These are phyloP conservation scores for Maccullochella peelii DNA, from an alignment of 2,113 vertebrate genomes.

Conservation along the genomic window DNA sequence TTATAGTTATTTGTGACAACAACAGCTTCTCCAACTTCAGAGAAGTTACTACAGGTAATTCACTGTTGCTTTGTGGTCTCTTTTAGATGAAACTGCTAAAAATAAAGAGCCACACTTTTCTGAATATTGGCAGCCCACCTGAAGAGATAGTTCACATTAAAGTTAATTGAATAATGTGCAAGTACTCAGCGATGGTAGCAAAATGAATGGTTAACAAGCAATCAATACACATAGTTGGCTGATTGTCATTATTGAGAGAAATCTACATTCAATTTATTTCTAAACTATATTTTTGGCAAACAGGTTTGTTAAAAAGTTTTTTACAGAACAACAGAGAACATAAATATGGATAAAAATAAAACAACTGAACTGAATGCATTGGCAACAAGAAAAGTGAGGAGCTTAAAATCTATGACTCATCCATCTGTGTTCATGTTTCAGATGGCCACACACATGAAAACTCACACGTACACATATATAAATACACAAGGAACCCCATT, in stretches of 20 bases:
- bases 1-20: slow-evolving; percentile 24
- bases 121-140: slow-evolving; percentile 47
- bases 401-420: slow-evolving; percentile 51
- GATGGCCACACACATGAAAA: slow-evolving; percentile 34
- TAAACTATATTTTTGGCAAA: background rate
- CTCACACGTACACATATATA: background rate
- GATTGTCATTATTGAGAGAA: background rate
- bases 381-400: slow-evolving; percentile 32
- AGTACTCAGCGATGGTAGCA: slow-evolving; percentile 12
- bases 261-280: background rate
- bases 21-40: background rate
- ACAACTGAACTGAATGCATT: slow-evolving; percentile 3
- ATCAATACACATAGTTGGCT: slow-evolving; percentile 11
- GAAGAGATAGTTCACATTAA: slow-evolving; percentile 34
- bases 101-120: slow-evolving; percentile 10
- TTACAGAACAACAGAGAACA: slow-evolving; percentile 3
- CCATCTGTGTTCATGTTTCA: slow-evolving; percentile 45
- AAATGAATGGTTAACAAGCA: slow-evolving; percentile 61
- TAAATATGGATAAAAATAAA: slow-evolving; percentile 30
- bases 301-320: background rate
- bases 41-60: background rate
- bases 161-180: slow-evolving; percentile 64
- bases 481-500: slow-evolving; percentile 22
- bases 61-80: background rate
- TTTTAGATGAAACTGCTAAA: slow-evolving; percentile 13